A percentile compares a stretch with the other conserved stretches of the same genome.
These are phyloP conservation scores for Rostratula benghalensis DNA, from an alignment of 2,113 vertebrate species.

Conservation along the genomic window DNA sequence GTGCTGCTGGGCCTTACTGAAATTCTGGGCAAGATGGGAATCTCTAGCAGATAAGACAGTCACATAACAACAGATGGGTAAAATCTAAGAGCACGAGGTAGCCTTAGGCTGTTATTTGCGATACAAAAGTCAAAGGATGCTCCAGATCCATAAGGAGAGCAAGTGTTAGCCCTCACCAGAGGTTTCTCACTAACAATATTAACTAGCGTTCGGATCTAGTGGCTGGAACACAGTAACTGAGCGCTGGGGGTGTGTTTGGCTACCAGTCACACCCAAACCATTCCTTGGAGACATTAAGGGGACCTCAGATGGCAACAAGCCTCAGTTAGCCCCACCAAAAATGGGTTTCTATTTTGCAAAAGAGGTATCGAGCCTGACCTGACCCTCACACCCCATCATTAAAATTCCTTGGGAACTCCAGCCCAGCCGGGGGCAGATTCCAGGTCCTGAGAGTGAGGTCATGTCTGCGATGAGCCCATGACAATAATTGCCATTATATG, in stretches of 20 bases:
- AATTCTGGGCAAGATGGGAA: background rate
- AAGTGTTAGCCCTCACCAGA: background rate
- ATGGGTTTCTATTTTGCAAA: conserved; percentile 6
- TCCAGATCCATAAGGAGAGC: background rate
- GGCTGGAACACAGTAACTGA: background rate
- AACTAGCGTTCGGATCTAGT: background rate
- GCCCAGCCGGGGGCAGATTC: conserved; percentile 9
- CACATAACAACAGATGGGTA: background rate
- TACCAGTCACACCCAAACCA: background rate
- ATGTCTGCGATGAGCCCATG: conserved; percentile 54
- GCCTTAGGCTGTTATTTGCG: background rate
- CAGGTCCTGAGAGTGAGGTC: conserved; percentile 46
- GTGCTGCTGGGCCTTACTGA: background rate
- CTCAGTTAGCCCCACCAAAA: background rate
- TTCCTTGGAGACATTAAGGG: background rate
- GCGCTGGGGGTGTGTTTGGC: background rate
- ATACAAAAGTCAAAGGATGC: background rate
- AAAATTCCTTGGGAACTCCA: conserved; percentile 42
- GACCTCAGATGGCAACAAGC: background rate
- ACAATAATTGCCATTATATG: conserved; percentile 50
- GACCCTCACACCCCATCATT: conserved; percentile 1
- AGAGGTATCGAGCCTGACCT: background rate
- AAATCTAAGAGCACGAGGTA: background rate
- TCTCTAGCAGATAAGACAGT: background rate
- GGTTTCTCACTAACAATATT: background rate